These are phyloP conservation scores for Acanthurus tractus DNA, from an alignment of 2,797 vertebrate species.

Conservation along the genomic window DNA sequence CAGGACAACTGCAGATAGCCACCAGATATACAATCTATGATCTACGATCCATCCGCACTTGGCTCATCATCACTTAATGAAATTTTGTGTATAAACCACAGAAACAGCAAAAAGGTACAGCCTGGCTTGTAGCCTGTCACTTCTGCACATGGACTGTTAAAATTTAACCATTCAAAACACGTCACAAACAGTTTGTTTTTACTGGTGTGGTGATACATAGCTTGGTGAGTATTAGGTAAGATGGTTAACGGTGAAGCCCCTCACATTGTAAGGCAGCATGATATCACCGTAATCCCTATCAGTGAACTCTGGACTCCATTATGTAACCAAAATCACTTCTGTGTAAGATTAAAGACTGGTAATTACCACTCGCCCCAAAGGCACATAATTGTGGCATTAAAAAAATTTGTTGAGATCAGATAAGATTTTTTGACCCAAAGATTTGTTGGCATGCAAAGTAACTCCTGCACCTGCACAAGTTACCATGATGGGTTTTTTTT, in stretches of 20 bases:
- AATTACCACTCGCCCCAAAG: conserved; percentile 21
- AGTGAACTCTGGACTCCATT: conserved; percentile 69
- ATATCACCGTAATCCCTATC: conserved; percentile 1
- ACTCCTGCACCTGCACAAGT: background rate
- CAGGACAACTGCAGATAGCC: too few species aligned
- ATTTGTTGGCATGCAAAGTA: background rate
- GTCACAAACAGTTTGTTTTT: too few species aligned
- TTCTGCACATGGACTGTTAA: too few species aligned
- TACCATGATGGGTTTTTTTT: background rate
- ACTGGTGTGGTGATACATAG: too few species aligned
- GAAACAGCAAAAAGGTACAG: too few species aligned
- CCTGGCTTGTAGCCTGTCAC: too few species aligned
- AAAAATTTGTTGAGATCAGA: conserved; percentile 17
- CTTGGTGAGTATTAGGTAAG: background rate
- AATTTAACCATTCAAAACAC: too few species aligned
- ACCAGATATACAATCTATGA: too few species aligned
- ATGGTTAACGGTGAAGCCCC: background rate
- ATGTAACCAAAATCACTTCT: conserved; percentile 29
- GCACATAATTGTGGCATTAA: background rate
- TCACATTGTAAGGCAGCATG: background rate
- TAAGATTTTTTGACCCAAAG: conserved; percentile 8
- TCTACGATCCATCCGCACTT: background rate
- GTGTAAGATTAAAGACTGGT: background rate
- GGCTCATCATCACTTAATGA: background rate
- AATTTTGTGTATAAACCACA: too few species aligned